Conservation (phyloP, 2,888 invertebrate genomes). For the Pseudococcus viburni region DNA sequence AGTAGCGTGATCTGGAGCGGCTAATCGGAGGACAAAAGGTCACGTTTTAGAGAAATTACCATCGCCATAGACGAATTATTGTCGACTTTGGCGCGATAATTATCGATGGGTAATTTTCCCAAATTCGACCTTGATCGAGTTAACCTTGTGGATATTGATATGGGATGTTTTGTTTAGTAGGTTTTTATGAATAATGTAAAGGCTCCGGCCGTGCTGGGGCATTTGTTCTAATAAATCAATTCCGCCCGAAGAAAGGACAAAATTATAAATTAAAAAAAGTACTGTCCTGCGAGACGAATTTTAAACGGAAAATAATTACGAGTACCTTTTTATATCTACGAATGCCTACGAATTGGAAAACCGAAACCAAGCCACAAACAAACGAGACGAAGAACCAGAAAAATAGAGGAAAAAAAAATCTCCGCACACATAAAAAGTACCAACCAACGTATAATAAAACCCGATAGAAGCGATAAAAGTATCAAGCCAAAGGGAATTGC, state of each 20-base stretch:
- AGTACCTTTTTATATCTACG: constrained; percentile 3
- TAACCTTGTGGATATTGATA: constrained; percentile 38
- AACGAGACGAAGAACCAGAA: neutral
- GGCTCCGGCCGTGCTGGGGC: neutral
- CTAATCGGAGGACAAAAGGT: constrained; percentile 55
- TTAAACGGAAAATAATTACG: constrained; percentile 57
- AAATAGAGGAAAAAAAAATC: constrained; percentile 10
- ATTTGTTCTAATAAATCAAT: constrained; percentile 27
- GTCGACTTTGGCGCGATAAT: neutral
- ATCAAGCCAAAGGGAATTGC: constrained; percentile 55
- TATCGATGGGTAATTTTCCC: constrained; percentile 54
- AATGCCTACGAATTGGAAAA: neutral
- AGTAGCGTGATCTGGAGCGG: constrained; percentile 47
- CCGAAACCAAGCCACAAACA: neutral
- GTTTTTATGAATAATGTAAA: constrained; percentile 52
- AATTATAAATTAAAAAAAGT: constrained; percentile 54
- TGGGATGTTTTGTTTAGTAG: neutral
- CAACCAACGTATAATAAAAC: constrained; percentile 30
- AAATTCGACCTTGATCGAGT: constrained; percentile 47
- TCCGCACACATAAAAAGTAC: constrained; percentile 2
- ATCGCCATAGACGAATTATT: neutral
- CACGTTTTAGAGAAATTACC: constrained; percentile 47
- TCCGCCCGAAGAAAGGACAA: constrained; percentile 52
- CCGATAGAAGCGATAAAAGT: constrained; percentile 48
- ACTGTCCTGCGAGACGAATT: constrained; percentile 50